These are phyloP conservation scores for Thereva unica DNA, from an alignment of 2,888 invertebrate genomes.

Conservation along the genomic window DNA sequence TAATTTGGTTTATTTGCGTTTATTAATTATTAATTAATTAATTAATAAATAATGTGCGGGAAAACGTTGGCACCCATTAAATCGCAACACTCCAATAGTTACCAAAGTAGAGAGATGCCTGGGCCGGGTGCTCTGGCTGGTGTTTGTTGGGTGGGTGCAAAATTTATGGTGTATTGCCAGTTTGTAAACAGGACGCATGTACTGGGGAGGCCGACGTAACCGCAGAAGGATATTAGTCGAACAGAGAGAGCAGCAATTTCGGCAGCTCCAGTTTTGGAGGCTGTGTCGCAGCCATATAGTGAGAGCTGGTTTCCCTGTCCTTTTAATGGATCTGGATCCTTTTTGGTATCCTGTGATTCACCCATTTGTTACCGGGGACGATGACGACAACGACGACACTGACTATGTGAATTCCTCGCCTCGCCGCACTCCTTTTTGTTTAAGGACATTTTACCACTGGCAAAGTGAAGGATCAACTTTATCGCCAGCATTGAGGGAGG, in stretches of 20 bases:
- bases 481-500: conserved; percentile 1
- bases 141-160: conserved; percentile 17
- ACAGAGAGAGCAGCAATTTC: conserved; percentile 19
- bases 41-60: conserved; percentile 41
- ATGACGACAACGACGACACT: not conserved
- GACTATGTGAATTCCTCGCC: conserved; percentile 19
- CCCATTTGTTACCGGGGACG: conserved; percentile 14
- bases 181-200: conserved; percentile 29
- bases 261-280: conserved; percentile 27
- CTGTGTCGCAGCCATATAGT: not conserved
- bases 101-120: too few species aligned
- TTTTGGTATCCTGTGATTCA: not conserved
- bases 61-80: conserved; percentile 42
- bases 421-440: conserved; percentile 5
- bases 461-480: conserved; percentile 1
- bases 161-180: conserved; percentile 28
- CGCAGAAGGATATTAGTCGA: conserved; percentile 23
- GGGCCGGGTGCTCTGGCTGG: not conserved
- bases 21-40: conserved; percentile 42
- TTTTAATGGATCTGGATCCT: conserved; percentile 21
- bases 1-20: conserved; percentile 42
- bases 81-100: conserved; percentile 23
- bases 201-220: conserved; percentile 12
- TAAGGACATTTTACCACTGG: conserved; percentile 23
- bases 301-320: conserved; percentile 18